Base-by-base conservation (phyloP, 2,113 vertebrate genomes). In the Pyrgilauda ruficollis region DNA sequence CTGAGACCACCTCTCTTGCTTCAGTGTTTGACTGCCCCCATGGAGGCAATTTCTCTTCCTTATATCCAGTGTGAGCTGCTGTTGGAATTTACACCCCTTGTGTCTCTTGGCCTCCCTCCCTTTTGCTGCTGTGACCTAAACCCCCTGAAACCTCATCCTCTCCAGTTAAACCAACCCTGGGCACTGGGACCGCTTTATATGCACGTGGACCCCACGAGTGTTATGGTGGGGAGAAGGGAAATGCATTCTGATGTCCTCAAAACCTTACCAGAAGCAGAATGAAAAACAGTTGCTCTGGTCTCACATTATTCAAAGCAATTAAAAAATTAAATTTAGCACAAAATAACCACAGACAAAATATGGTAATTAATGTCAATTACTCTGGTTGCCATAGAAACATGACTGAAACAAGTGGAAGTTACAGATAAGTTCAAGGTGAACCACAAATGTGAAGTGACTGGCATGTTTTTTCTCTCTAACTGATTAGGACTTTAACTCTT, bases 351-450 rank as follows among this genome's bases (percentile, higher is more conserved):
- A 94, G 82, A 94, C 55, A 87, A 90, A 95, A 95, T 78, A 86
- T 49, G 75, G 74, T 96, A 94, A 98, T 97, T 97, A 95, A 95
- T 96, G 94, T 96, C 97, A 97, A 94, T 98, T 98, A 96, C 59
- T 76, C 89, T 87, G 66, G 97, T 98, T 98, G 96, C 97, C 97
- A 95, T 95, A 72, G 97, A 76, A 98, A 97, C 89, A 0, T 80
- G 94, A 92, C 89, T 66, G 87, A 95, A 96, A 94, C 91, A 93
- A 96, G 97, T 58, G 91, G 69, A 96, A 96, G 90, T 96, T 96
- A 92, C 83, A 91, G 81, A 85, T 50, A 93, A 78, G 73, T 96
- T 97, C 95, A 97, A 98, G 96, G 95, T 97, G 97, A 98, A 95
- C 73, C 83, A 69, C 72, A 89, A 94, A 89, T 43, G 23, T 31